Evolutionary conservation across 2,113 vertebrate species (phyloP).

Genomic region (Oxygymnocypris stewartii): DNA sequence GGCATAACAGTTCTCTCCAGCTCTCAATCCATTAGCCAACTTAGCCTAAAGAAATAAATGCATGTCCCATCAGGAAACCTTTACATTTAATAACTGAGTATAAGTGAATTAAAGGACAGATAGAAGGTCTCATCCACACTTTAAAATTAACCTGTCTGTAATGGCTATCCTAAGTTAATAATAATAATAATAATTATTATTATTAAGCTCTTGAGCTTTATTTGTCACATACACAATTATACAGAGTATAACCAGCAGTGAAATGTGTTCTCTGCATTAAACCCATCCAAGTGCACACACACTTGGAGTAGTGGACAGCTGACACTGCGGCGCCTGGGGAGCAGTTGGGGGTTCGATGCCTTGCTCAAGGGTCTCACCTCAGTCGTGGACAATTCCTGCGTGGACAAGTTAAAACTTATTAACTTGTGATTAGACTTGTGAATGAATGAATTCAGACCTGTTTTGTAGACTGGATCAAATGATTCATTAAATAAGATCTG

Average conservation of each 20-base stretch:
- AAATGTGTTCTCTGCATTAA: no score
- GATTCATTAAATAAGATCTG: neutral
- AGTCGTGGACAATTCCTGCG: no score
- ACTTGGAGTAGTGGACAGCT: no score
- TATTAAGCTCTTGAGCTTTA: no score
- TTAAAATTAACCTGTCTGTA: slow-evolving; percentile 22
- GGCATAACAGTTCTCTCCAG: slow-evolving; percentile 52
- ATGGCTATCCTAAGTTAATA: slow-evolving; percentile 23
- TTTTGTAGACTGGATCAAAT: neutral
- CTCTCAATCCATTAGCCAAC: slow-evolving; percentile 37
- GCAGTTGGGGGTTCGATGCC: no score
- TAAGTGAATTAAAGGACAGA: slow-evolving; percentile 23
- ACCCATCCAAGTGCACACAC: no score
- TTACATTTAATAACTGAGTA: slow-evolving; percentile 44
- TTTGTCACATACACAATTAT: no score
- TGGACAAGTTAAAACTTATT: neutral
- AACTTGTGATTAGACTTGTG: neutral
- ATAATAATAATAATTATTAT: neutral
- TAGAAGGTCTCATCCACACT: neutral
- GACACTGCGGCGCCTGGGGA: no score
- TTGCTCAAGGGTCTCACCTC: no score
- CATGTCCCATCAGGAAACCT: slow-evolving; percentile 28
- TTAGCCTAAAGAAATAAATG: slow-evolving; percentile 46
- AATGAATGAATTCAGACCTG: neutral
- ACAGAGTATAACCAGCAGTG: no score